Evolutionary conservation across 1,140 invertebrate species (phyloP).

Genomic region (Lepidurus packardi): DNA sequence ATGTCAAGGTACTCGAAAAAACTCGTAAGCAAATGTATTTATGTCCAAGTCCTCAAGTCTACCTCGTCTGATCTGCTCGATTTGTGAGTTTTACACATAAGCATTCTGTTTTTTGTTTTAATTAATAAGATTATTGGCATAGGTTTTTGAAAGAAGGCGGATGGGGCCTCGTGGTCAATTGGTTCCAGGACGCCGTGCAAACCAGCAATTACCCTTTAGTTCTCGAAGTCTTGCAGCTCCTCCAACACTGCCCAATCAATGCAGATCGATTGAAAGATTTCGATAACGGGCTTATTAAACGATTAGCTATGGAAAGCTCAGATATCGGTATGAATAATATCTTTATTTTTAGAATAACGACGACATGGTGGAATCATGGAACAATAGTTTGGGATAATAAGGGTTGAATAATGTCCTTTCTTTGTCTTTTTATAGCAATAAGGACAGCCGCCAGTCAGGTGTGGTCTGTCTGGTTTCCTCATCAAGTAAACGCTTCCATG

Average conservation of each 20-base stretch:
- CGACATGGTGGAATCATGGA: no score
- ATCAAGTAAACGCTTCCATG: background rate
- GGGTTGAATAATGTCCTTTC: no score
- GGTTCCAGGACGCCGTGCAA: slow-evolving; percentile 77
- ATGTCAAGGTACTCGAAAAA: slow-evolving; percentile 95
- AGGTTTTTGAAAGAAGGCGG: slow-evolving; percentile 84
- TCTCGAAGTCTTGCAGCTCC: slow-evolving; percentile 72
- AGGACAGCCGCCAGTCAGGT: background rate
- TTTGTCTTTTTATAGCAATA: background rate
- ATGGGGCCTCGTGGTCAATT: slow-evolving; percentile 79
- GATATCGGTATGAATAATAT: background rate
- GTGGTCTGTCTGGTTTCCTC: background rate
- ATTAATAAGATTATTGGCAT: slow-evolving; percentile 37
- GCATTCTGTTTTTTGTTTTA: no score
- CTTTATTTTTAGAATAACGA: background rate
- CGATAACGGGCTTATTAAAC: background rate
- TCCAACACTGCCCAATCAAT: slow-evolving; percentile 78
- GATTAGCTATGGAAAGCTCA: background rate
- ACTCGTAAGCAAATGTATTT: slow-evolving; percentile 90
- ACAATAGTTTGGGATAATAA: no score
- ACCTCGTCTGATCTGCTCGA: slow-evolving; percentile 77
- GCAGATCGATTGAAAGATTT: slow-evolving; percentile 74
- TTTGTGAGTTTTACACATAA: slow-evolving; percentile 60
- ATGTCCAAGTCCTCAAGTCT: slow-evolving; percentile 84
- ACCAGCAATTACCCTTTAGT: slow-evolving; percentile 79